Conservation (phyloP, 1,140 invertebrate genomes). For the Tetragnatha versicolor region DNA sequence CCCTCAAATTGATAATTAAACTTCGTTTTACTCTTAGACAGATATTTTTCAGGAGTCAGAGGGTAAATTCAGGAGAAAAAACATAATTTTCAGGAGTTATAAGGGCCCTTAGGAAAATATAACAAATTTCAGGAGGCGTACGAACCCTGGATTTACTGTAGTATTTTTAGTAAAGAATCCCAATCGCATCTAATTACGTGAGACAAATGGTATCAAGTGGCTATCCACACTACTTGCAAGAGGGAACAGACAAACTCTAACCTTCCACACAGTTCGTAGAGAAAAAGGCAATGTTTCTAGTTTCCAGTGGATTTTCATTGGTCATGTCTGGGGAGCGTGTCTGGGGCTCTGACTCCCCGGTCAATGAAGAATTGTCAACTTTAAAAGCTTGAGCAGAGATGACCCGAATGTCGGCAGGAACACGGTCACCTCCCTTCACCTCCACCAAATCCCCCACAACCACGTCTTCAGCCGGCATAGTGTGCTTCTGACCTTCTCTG, state of each 20-base stretch:
- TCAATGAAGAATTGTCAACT: conserved; percentile 77
- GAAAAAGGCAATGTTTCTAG: conserved; percentile 96
- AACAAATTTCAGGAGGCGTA: no score
- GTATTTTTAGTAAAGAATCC: no score
- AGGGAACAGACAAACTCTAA: conserved; percentile 62
- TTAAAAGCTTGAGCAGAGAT: conserved; percentile 78
- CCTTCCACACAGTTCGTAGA: conserved; percentile 97
- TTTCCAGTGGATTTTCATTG: conserved; percentile 95
- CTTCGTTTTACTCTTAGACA: no score
- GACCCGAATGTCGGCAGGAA: conserved; percentile 87
- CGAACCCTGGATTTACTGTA: no score
- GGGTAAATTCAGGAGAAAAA: no score
- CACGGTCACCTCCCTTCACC: conserved; percentile 80
- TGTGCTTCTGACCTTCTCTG: conserved; percentile 91
- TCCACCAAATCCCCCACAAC: conserved; percentile 83
- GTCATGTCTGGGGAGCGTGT: conserved; percentile 89
- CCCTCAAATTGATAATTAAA: no score
- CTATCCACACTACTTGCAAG: no score
- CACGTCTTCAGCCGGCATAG: conserved; percentile 78
- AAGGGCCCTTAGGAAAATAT: no score
- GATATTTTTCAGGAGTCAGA: no score
- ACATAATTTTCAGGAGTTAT: no score
- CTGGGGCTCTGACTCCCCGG: conserved; percentile 96
- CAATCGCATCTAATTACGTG: no score
- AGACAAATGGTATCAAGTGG: no score